These are phyloP conservation scores for Daphoenositta chrysoptera DNA, from an alignment of 2,113 vertebrate genomes.

Conservation along the genomic window DNA sequence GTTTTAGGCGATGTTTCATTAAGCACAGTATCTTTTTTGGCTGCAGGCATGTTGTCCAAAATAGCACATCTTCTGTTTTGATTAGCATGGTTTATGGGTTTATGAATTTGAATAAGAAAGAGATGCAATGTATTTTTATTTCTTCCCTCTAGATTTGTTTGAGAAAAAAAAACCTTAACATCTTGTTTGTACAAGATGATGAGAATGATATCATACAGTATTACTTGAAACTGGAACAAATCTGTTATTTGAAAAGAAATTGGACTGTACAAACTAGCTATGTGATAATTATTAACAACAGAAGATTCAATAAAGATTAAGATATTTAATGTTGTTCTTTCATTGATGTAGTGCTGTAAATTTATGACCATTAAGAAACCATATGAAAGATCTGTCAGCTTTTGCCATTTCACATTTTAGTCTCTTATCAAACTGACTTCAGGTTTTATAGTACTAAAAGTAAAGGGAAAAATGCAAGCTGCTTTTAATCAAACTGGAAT, in stretches of 20 bases:
- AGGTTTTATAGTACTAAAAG: slow-evolving; percentile 38
- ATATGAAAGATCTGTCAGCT: slow-evolving; percentile 56
- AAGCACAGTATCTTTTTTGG: background rate
- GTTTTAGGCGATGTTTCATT: background rate
- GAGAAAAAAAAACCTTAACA: background rate
- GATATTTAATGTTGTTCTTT: slow-evolving; percentile 70
- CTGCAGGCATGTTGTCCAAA: background rate
- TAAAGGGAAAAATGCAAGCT: slow-evolving; percentile 43
- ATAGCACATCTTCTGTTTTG: background rate
- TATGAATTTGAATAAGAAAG: background rate
- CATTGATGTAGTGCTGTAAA: slow-evolving; percentile 67
- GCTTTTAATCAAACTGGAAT: slow-evolving; percentile 66
- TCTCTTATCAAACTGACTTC: slow-evolving; percentile 57
- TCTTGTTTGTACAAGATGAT: background rate
- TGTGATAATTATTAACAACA: slow-evolving; percentile 60
- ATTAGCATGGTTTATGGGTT: background rate
- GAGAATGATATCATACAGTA: background rate
- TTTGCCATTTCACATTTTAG: slow-evolving; percentile 56
- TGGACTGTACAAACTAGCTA: slow-evolving; percentile 12
- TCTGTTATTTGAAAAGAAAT: slow-evolving; percentile 2
- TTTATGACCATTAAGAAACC: slow-evolving; percentile 69
- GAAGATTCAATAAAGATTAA: slow-evolving; percentile 60
- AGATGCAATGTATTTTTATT: background rate
- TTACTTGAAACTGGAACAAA: slow-evolving; percentile 25
- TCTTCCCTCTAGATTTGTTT: slow-evolving; percentile 17